Percentiles rank a stretch among this genome's conserved stretches.
phyloP scores from a whole-genome alignment of 2,888 invertebrate species.

The Lymantria dispar region DNA sequence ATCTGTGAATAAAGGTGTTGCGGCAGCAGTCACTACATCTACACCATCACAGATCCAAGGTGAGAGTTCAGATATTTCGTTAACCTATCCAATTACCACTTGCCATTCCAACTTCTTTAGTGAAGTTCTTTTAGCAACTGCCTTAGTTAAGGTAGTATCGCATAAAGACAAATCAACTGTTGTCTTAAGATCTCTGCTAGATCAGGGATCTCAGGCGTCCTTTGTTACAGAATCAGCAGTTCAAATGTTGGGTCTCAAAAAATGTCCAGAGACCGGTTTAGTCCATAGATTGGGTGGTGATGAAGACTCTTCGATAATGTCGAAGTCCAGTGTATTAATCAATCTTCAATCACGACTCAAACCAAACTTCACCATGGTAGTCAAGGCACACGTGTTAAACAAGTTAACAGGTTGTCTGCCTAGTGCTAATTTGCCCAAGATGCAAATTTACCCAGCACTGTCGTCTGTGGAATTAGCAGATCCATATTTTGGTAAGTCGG shows the following conservation, averaged over 20 bases:
- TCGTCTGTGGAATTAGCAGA: not conserved
- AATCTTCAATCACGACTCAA: not conserved
- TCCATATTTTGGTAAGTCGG: not conserved
- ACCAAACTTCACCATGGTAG: not conserved
- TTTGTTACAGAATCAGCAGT: not conserved
- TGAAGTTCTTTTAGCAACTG: conserved; percentile 1
- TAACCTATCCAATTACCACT: not conserved
- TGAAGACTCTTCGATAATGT: not conserved
- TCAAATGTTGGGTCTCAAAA: not conserved
- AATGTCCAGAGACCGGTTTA: not conserved
- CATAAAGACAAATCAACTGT: not conserved
- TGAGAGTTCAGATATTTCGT: not conserved
- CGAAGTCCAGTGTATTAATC: not conserved
- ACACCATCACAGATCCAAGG: not conserved
- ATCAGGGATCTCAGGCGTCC: conserved; percentile 2
- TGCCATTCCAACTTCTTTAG: not conserved
- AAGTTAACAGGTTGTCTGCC: conserved; percentile 1
- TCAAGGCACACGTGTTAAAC: not conserved
- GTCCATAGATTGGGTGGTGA: not conserved
- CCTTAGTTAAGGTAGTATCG: not conserved
- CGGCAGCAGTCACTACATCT: not conserved
- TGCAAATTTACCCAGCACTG: not conserved
- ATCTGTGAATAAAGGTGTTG: not conserved
- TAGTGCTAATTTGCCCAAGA: not conserved
- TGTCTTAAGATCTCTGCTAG: not conserved